A percentile compares a stretch with the other conserved stretches of the same genome.
Conservation (phyloP, 2,888 invertebrate genomes). For the Cephus pygmeus region DNA sequence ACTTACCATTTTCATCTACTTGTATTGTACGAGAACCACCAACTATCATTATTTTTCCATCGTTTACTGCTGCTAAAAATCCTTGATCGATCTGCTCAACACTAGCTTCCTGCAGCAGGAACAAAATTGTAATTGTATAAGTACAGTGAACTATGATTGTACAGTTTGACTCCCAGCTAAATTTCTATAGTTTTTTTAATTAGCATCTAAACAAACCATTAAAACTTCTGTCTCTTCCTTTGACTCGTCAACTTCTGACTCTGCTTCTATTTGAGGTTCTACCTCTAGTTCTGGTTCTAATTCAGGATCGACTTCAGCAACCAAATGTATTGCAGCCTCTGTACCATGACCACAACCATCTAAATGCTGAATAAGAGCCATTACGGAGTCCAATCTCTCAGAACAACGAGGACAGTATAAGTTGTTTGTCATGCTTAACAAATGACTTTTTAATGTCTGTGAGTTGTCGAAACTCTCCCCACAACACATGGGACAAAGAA, state of each 20-base stretch:
- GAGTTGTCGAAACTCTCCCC: constrained; percentile 72
- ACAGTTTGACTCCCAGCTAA: neutral
- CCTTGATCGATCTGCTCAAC: constrained; percentile 32
- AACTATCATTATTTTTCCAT: constrained; percentile 56
- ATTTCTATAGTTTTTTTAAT: neutral
- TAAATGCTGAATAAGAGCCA: constrained; percentile 72
- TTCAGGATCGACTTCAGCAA: constrained; percentile 9
- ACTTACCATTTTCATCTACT: constrained; percentile 55
- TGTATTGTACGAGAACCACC: constrained; percentile 50
- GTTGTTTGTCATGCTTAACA: constrained; percentile 70
- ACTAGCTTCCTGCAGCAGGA: constrained; percentile 24
- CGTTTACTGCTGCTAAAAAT: constrained; percentile 51
- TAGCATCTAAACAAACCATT: constrained; percentile 22
- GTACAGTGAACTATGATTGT: neutral
- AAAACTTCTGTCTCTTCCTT: constrained; percentile 31
- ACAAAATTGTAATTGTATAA: neutral
- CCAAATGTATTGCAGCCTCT: constrained; percentile 23
- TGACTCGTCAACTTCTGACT: constrained; percentile 22
- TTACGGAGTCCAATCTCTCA: constrained; percentile 68
- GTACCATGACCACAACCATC: constrained; percentile 55
- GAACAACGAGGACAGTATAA: constrained; percentile 73
- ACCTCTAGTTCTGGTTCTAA: constrained; percentile 23
- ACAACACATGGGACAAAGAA: constrained; percentile 76
- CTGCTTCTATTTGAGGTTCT: constrained; percentile 14
- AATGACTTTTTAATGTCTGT: constrained; percentile 68